phyloP scores from a whole-genome alignment of 2,113 vertebrate species.

The Procavia capensis region DNA sequence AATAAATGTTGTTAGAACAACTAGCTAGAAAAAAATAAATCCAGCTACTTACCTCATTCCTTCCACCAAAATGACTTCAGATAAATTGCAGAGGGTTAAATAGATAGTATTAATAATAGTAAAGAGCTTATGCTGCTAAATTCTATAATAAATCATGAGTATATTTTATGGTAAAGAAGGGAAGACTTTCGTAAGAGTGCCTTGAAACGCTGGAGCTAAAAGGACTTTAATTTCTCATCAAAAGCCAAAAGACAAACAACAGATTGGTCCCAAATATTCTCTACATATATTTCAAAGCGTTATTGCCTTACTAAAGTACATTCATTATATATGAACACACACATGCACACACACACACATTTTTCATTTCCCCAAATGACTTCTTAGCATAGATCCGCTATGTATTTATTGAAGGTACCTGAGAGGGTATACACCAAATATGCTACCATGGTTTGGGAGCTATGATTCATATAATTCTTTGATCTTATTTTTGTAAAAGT shows the following conservation, averaged over 20 bases:
- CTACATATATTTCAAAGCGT: not conserved
- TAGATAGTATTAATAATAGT: not conserved
- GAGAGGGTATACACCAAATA: not conserved
- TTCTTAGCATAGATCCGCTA: not conserved
- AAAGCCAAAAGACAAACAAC: not conserved
- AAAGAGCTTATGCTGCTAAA: not conserved
- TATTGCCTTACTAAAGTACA: not conserved
- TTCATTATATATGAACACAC: not conserved
- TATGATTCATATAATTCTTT: constrained; percentile 36
- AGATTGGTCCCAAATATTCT: not conserved
- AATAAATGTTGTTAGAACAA: not conserved
- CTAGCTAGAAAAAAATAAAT: not conserved
- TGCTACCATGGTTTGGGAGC: not conserved
- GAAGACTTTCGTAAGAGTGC: not conserved
- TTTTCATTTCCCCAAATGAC: constrained; percentile 6
- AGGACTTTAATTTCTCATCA: constrained; percentile 3
- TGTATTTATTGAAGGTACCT: not conserved
- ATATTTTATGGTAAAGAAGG: not conserved
- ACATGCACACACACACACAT: not conserved
- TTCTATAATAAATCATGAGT: not conserved
- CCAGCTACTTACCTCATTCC: not conserved
- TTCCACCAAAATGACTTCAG: not conserved
- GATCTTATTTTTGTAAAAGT: not conserved
- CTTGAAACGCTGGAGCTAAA: not conserved
- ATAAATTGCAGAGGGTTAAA: not conserved